These are phyloP conservation scores for Neodiprion lecontei DNA, from an alignment of 1,140 invertebrate species.

Conservation along the genomic window DNA sequence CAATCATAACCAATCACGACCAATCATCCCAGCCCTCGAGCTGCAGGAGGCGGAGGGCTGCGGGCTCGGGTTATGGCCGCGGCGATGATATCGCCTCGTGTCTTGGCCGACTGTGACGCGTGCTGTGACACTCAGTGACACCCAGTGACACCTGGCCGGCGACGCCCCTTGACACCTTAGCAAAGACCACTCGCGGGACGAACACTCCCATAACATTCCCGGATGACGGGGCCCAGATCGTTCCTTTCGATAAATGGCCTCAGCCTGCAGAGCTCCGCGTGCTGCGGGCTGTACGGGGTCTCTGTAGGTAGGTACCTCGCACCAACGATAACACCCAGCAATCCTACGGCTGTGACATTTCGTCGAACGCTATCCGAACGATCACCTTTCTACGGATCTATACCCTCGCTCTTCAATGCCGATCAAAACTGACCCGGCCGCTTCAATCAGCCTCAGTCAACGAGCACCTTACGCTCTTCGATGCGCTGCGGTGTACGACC, in stretches of 20 bases:
- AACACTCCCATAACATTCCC: conserved; percentile 58
- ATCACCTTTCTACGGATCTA: conserved; percentile 12
- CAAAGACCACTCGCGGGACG: conserved; percentile 23
- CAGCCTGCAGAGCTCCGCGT: neutral
- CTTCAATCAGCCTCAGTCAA: neutral
- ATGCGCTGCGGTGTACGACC: too few species aligned
- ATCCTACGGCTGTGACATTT: conserved; percentile 9
- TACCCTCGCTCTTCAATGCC: neutral
- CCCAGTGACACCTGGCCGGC: conserved; percentile 29
- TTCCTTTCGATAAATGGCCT: conserved; percentile 40
- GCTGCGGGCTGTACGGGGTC: neutral
- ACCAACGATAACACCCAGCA: neutral
- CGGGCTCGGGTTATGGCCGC: neutral
- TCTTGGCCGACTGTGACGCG: conserved; percentile 9
- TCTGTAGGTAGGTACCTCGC: conserved; percentile 4
- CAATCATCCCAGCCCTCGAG: neutral
- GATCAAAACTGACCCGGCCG: neutral
- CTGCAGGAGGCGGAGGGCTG: neutral
- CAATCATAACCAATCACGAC: neutral
- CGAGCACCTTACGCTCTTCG: too few species aligned
- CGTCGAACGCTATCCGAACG: conserved; percentile 9
- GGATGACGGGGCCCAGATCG: conserved; percentile 55
- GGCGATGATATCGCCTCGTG: neutral
- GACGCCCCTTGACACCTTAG: conserved; percentile 52
- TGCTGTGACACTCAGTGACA: conserved; percentile 25